phyloP scores from a whole-genome alignment of 2,113 vertebrate genomes.

The Malurus alboscapulatus region DNA sequence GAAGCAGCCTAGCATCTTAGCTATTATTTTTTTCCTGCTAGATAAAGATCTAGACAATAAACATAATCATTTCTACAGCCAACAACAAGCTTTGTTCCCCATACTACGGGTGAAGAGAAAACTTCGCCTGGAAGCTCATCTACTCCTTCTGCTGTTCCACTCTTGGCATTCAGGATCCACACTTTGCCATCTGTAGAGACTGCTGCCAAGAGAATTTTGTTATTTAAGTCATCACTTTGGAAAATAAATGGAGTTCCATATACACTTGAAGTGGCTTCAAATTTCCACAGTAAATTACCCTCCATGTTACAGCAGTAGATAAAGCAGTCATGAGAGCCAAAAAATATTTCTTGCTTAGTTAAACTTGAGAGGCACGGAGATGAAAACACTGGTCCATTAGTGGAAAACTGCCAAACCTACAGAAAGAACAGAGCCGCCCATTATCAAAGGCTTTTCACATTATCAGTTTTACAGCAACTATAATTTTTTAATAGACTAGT shows the following conservation, averaged over 20 bases:
- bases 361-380: slow-evolving; percentile 81
- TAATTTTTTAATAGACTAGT: not conserved
- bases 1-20: not conserved
- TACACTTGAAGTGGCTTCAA: slow-evolving; percentile 82
- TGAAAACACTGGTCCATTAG: slow-evolving; percentile 89
- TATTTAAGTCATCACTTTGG: slow-evolving; percentile 36
- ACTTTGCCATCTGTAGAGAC: slow-evolving; percentile 90
- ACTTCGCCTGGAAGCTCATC: slow-evolving; percentile 84
- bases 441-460: not conserved
- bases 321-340: slow-evolving; percentile 88
- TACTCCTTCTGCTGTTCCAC: slow-evolving; percentile 68
- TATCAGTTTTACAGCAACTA: not conserved
- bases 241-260: slow-evolving; percentile 89
- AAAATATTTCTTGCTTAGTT: slow-evolving; percentile 77
- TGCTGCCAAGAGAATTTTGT: slow-evolving; percentile 73
- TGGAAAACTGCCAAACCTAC: slow-evolving; percentile 87
- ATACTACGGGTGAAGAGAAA: slow-evolving; percentile 90
- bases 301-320: slow-evolving; percentile 84
- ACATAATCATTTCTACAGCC: slow-evolving; percentile 93
- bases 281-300: slow-evolving; percentile 86
- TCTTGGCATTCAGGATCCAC: slow-evolving; percentile 84
- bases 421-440: not conserved
- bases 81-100: slow-evolving; percentile 78
- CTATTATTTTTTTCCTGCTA: not conserved
- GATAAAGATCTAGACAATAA: slow-evolving; percentile 84